Percentiles rank a stretch among this genome's conserved stretches.
These are phyloP conservation scores for Ailurus styani DNA, from an alignment of 2,113 vertebrate genomes.

Conservation along the genomic window DNA sequence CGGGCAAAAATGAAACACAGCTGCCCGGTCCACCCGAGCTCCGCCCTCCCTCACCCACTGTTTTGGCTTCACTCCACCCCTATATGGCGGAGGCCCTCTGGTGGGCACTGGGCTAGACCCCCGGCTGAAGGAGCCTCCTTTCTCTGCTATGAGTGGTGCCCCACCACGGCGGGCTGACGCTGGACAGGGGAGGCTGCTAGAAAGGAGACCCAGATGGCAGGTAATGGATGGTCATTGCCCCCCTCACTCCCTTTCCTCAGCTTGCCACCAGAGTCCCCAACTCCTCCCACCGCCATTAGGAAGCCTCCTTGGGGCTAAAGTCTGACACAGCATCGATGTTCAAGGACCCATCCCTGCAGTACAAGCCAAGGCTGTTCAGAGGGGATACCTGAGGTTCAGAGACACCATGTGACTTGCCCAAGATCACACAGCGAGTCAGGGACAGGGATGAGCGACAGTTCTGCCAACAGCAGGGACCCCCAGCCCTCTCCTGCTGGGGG, in stretches of 20 bases:
- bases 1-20: neutral
- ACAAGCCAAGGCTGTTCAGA: neutral
- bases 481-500: neutral
- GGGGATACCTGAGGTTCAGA: neutral
- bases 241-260: neutral
- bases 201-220: neutral
- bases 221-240: neutral
- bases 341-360: neutral
- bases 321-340: neutral
- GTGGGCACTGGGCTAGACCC: neutral
- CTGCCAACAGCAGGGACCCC: neutral
- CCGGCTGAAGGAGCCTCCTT: neutral
- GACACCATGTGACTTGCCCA: neutral
- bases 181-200: neutral
- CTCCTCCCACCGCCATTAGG: neutral
- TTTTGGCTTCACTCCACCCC: neutral
- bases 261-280: neutral
- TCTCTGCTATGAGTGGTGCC: neutral
- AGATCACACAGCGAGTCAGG: neutral
- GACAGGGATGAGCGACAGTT: neutral
- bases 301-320: neutral
- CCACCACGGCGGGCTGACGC: fast-evolving
- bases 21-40: neutral
- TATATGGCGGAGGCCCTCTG: neutral
- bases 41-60: neutral